Base-by-base conservation (phyloP, 2,888 invertebrate species). In the Vanessa cardui region DNA sequence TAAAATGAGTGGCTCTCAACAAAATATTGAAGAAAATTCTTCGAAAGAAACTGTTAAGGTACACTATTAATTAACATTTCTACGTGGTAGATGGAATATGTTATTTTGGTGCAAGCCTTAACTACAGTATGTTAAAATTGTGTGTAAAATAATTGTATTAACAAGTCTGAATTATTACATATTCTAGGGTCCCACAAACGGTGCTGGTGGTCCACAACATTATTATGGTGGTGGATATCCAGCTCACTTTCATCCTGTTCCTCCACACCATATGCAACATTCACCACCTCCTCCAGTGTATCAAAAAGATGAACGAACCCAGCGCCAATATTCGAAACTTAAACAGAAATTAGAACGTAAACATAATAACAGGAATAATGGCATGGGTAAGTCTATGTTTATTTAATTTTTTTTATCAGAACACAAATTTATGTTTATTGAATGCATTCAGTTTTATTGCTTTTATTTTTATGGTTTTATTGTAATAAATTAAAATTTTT, bases 231-330 rank as follows among this genome's bases (percentile, higher is more conserved):
- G 93, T 47, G 93, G 94, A 50, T 91, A 94, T 78, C 94, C 95
- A 33, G 87, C 94, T 2, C 94, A 94, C 81, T 94, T 88, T 81
- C 94, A 92, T 87, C 86, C 94, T 77, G 85, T 90, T 82, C 87
- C 92, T 72, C 86, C 88, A 77, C 93, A 95, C 79, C 95, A 95
- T 81, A 94, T 95, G 88, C 95, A 95, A 77, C 95, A 95, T 87
- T 95, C 95, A 74, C 95, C 95, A 65, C 95, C 95, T 64, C 95
- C 95, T 59, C 94, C 92, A 5, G 87, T 88, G 50, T 95, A 94
- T 86, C 96, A 95, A 81, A 96, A 96, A 84, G 96, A 97, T 85
- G 97, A 97, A 85, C 93, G 97, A 78, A 94, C 96, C 52, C 96
- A 96, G 82, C 92, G 96, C 72, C 96, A 96, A 85, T 95, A 96